Conservation (phyloP, 1,140 invertebrate genomes). For the Drosophila murphyi region DNA sequence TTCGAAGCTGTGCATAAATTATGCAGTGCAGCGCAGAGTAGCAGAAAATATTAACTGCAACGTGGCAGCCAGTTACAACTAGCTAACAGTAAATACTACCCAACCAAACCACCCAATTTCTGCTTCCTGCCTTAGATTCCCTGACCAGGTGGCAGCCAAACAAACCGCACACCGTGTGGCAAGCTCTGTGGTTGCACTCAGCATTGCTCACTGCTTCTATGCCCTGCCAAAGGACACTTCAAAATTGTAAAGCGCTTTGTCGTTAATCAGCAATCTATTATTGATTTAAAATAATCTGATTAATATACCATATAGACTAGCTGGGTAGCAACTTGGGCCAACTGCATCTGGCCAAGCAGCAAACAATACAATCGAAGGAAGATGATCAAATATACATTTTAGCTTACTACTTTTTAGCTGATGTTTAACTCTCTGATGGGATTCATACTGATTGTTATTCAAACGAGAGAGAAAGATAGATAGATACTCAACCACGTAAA, state of each 20-base stretch:
- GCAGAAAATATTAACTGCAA: conserved; percentile 77
- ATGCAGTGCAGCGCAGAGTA: conserved; percentile 70
- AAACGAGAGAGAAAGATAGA: no score
- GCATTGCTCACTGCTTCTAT: conserved; percentile 18
- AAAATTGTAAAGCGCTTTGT: background rate
- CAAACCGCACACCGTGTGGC: conserved; percentile 64
- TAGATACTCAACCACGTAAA: no score
- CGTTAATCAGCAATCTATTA: background rate
- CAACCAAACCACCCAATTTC: background rate
- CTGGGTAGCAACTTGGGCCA: no score
- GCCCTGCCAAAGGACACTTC: conserved; percentile 2
- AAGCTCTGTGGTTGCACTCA: conserved; percentile 27
- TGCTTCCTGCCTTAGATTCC: background rate
- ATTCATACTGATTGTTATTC: no score
- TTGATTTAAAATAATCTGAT: no score
- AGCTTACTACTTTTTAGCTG: no score
- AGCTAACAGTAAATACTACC: background rate
- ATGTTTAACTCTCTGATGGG: no score
- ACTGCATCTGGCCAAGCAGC: no score
- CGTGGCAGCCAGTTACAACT: conserved; percentile 28
- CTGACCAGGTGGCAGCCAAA: conserved; percentile 68
- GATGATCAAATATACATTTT: no score
- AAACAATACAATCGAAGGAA: no score
- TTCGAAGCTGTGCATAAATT: conserved; percentile 58
- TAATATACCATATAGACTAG: no score